Percentiles rank a stretch among this genome's conserved stretches.
Conservation (phyloP, 2,797 vertebrate species). For the Neostethus bicornis region DNA sequence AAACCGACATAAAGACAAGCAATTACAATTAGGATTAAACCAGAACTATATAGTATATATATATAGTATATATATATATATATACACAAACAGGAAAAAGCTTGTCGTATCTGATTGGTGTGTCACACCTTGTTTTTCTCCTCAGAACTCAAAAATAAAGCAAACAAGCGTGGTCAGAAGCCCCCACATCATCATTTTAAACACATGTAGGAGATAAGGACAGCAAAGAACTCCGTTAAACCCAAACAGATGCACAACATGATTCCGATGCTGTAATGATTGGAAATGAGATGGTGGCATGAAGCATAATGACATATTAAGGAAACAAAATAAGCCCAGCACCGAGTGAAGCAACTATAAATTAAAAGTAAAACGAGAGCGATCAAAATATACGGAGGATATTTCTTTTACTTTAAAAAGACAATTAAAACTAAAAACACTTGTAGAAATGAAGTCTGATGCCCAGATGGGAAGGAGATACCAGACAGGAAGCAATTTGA, state of each 20-base stretch:
- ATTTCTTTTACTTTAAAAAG: background rate
- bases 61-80: background rate
- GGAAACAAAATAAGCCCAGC: background rate
- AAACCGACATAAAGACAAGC: background rate
- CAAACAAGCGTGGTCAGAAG: slow-evolving; percentile 18
- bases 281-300: slow-evolving; percentile 4
- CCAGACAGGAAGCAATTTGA: slow-evolving; percentile 41
- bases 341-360: background rate
- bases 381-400: background rate
- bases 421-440: background rate
- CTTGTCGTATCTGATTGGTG: slow-evolving; percentile 8
- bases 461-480: slow-evolving; percentile 33
- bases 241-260: slow-evolving; percentile 8
- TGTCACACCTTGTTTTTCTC: background rate
- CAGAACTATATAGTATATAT: background rate
- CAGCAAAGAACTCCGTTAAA: slow-evolving; percentile 9
- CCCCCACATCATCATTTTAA: slow-evolving; percentile 22
- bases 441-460: slow-evolving; percentile 3
- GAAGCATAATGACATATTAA: background rate
- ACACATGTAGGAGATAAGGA: slow-evolving; percentile 22
- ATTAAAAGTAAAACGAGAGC: background rate
- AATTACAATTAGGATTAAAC: no score
- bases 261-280: slow-evolving; percentile 1
- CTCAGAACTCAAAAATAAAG: slow-evolving; percentile 20
- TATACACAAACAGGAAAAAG: no score